These are phyloP conservation scores for Polyodon spathula DNA, from an alignment of 2,113 vertebrate genomes.

Conservation along the genomic window DNA sequence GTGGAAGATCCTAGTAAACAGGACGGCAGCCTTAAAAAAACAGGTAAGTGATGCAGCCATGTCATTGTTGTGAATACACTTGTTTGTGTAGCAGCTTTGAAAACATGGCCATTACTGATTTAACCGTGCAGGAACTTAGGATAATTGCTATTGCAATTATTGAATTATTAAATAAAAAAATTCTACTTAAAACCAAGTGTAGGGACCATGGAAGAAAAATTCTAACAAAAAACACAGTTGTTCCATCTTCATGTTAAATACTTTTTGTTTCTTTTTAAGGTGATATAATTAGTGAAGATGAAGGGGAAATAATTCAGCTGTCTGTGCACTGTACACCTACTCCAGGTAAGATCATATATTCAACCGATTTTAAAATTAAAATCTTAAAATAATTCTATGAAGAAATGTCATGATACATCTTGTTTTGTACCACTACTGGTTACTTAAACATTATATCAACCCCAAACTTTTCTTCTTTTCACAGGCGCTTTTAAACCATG, in stretches of 20 bases:
- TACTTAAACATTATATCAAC: not conserved
- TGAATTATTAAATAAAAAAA: no score
- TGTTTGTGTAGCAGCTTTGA: no score
- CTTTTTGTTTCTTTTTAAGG: slow-evolving; percentile 32
- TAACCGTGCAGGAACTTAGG: no score
- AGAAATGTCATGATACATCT: not conserved
- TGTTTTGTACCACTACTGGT: not conserved
- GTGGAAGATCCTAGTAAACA: slow-evolving; percentile 57
- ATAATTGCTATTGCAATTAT: no score
- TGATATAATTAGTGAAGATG: slow-evolving; percentile 48
- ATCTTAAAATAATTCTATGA: not conserved
- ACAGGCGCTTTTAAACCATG: slow-evolving; percentile 95
- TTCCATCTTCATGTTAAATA: not conserved
- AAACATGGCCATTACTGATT: no score
- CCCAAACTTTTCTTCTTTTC: slow-evolving; percentile 19
- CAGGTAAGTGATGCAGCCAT: not conserved
- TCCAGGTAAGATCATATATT: slow-evolving; percentile 61
- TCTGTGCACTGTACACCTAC: slow-evolving; percentile 85
- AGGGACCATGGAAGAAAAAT: no score
- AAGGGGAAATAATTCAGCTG: slow-evolving; percentile 67
- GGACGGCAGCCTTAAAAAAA: slow-evolving; percentile 40
- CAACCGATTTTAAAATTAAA: not conserved
- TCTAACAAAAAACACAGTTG: no score
- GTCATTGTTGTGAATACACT: no score
- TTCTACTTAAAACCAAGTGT: no score